phyloP scores from a whole-genome alignment of 1,140 invertebrate species.

The Leucophenga varia region DNA sequence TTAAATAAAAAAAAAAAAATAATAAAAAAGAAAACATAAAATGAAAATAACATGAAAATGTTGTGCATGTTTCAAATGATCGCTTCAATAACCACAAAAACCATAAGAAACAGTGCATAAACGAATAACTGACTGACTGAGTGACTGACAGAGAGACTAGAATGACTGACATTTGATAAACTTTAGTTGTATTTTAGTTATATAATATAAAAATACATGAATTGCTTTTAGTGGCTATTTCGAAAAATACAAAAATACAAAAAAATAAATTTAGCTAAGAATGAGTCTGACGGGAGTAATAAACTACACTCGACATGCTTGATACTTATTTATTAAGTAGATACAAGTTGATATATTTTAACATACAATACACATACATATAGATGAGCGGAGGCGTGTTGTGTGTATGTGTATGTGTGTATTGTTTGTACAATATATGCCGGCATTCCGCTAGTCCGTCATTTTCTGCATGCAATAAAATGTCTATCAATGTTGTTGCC shows the following conservation, averaged over 20 bases:
- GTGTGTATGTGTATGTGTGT: no score
- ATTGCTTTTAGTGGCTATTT: no score
- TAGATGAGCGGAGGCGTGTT: no score
- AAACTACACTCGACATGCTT: conserved; percentile 21
- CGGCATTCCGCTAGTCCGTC: background rate
- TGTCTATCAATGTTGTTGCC: conserved; percentile 41
- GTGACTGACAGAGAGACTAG: background rate
- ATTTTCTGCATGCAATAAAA: conserved; percentile 41
- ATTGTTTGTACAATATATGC: background rate
- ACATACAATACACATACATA: no score
- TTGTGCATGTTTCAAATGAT: conserved; percentile 54
- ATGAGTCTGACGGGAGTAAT: conserved; percentile 48
- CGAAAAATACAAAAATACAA: no score
- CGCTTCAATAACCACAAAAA: conserved; percentile 55
- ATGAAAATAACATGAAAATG: conserved; percentile 45
- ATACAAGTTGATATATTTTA: no score
- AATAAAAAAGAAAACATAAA: conserved; percentile 20
- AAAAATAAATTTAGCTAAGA: no score
- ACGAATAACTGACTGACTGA: background rate
- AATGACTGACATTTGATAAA: no score
- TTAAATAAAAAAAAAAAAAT: background rate
- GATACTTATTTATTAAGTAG: conserved; percentile 21
- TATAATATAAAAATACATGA: no score
- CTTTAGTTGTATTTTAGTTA: no score
- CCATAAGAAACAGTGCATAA: conserved; percentile 42